Base-by-base conservation (phyloP, 2,797 vertebrate genomes). In the Neosalanx taihuensis region DNA sequence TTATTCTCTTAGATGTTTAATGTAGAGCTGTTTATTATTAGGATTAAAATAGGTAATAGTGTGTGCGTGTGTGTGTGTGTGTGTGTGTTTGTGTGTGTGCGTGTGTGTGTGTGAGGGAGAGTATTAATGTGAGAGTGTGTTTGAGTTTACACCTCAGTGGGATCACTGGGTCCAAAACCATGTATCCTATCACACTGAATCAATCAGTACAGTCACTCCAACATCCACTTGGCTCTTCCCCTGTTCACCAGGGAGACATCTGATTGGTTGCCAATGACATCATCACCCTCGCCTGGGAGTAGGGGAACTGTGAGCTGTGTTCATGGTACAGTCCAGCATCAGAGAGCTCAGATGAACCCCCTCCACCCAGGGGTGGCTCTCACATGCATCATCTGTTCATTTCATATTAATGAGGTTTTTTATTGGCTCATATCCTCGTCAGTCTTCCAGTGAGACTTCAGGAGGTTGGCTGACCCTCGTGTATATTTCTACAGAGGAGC, bases 191-290 rank as follows among this genome's bases (percentile, higher is more conserved):
- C 51, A n/a, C 10, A 13, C 41, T 56, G 51, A n/a, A 56, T 56
- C 51, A 13, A 46, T 46, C 41, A 12, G 41, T 56, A n/a, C 4
- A n/a, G 18, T 56, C 4, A 1, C 51, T 56, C 18, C 51, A 17
- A 17, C 18, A 1, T 17, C 4, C 17, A 56, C 83, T 81, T 73
- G 63, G 77, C 80, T 86, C 88, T 78, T 90, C 90, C 85, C 81
- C 73, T 5, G 81, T 81, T 89, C 77, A 89, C 82, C 37, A 84
- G 69, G 73, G 79, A 79, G 85, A 77, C 85, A 83, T 85, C 83
- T 91, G 89, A 97, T 97, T 97, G 95, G 96, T 85, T 92, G 86
- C 82, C 88, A 92, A 93, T 97, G 95, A 98, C 95, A 95, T 97
- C 95, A 95, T 97, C 95, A 97, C 89, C 89, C 67, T 70, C 53